These are phyloP conservation scores for Macaria notata DNA, from an alignment of 2,888 invertebrate species.

Conservation along the genomic window DNA sequence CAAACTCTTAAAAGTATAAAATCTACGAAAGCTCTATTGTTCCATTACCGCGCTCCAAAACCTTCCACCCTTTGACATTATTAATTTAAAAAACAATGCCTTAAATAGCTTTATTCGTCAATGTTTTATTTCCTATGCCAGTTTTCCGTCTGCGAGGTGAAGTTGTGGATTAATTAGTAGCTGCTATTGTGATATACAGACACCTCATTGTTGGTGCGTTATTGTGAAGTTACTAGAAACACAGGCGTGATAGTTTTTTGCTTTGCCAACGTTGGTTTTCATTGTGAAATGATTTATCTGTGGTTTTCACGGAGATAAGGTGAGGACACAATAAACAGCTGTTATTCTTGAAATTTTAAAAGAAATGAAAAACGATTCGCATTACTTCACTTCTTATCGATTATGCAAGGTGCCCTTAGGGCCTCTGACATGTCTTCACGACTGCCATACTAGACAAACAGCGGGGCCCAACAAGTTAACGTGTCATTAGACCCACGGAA, in stretches of 20 bases:
- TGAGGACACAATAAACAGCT: too few relatives aligned
- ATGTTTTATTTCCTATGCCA: slow-evolving; percentile 11
- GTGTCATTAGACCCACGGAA: too few relatives aligned
- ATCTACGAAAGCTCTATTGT: slow-evolving; percentile 2
- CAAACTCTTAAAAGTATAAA: not conserved
- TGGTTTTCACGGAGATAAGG: too few relatives aligned
- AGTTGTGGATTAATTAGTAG: slow-evolving; percentile 61
- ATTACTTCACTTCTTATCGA: too few relatives aligned
- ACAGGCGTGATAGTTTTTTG: not conserved
- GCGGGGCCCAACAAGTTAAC: too few relatives aligned
- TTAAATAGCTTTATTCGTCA: slow-evolving; percentile 31
- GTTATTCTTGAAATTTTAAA: too few relatives aligned
- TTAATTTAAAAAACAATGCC: slow-evolving; percentile 30
- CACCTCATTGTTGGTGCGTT: slow-evolving; percentile 47
- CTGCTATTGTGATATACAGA: slow-evolving; percentile 54
- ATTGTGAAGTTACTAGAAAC: slow-evolving; percentile 28
- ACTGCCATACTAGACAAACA: too few relatives aligned
- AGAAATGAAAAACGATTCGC: too few relatives aligned
- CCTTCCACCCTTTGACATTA: slow-evolving; percentile 30
- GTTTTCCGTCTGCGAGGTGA: slow-evolving; percentile 29
- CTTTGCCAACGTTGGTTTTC: too few relatives aligned
- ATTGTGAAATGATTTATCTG: too few relatives aligned
- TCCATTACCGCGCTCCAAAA: slow-evolving; percentile 7
- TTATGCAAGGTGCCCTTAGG: too few relatives aligned
- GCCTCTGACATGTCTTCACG: too few relatives aligned